Percentiles rank a stretch among this genome's conserved stretches.
These are phyloP conservation scores for Poeciliopsis turrubarensis DNA, from an alignment of 2,113 vertebrate genomes.

Conservation along the genomic window DNA sequence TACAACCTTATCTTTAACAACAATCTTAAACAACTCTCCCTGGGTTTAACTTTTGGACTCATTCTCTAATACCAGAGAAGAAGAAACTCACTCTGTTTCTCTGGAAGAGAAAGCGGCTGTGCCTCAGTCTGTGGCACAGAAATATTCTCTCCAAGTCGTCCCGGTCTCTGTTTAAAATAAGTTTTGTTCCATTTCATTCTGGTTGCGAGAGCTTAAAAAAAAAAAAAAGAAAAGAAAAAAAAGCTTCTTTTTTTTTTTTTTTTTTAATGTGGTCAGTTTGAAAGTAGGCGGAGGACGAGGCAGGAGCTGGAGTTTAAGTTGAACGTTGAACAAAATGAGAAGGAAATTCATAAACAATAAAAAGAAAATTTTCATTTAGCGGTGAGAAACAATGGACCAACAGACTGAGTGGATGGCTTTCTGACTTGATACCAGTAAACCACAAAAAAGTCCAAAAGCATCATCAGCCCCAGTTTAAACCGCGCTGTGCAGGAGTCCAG, in stretches of 20 bases:
- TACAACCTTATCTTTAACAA: neutral
- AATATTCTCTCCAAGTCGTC: slow-evolving; percentile 37
- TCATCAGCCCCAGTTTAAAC: neutral
- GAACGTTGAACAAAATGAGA: slow-evolving; percentile 61
- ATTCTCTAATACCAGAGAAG: neutral
- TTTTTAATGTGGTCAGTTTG: neutral
- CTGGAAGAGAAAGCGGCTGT: neutral
- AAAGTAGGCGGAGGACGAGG: slow-evolving; percentile 50
- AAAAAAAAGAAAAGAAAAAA: neutral
- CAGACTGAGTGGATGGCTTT: slow-evolving; percentile 24
- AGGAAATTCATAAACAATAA: slow-evolving; percentile 53
- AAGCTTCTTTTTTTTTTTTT: neutral
- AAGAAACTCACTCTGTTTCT: neutral
- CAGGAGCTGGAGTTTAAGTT: slow-evolving; percentile 29
- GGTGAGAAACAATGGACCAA: slow-evolving; percentile 52
- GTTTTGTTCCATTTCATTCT: slow-evolving; percentile 34
- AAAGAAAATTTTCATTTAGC: slow-evolving; percentile 53
- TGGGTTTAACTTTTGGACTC: neutral
- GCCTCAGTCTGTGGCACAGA: neutral
- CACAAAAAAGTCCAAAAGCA: slow-evolving; percentile 66
- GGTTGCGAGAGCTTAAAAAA: slow-evolving; percentile 40
- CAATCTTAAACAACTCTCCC: neutral
- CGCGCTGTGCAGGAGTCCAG: neutral
- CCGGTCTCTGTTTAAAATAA: slow-evolving; percentile 27
- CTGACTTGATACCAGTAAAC: slow-evolving; percentile 47